Evolutionary conservation across 2,888 invertebrate species (phyloP).

Genomic region (Cinara cedri): DNA sequence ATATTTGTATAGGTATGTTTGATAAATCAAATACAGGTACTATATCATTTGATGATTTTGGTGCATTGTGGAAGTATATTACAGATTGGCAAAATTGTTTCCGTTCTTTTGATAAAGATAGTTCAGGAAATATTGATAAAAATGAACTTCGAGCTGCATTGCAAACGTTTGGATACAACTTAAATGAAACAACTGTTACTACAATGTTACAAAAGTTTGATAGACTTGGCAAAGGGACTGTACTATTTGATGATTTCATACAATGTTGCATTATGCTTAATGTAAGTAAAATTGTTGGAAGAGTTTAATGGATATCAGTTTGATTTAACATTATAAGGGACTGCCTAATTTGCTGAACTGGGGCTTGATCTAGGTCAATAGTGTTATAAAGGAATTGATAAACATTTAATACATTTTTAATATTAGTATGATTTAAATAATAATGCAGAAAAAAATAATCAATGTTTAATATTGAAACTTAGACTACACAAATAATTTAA

Average conservation of each 20-base stretch:
- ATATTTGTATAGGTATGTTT: constrained; percentile 70
- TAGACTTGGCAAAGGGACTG: constrained; percentile 83
- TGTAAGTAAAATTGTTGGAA: constrained; percentile 77
- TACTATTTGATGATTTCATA: constrained; percentile 97
- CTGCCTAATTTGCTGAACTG: no score
- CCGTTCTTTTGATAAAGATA: constrained; percentile 89
- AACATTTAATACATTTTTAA: no score
- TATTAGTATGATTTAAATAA: no score
- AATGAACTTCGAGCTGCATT: constrained; percentile 89
- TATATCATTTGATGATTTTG: constrained; percentile 97
- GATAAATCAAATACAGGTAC: no score
- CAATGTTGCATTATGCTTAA: constrained; percentile 92
- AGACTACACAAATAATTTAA: no score
- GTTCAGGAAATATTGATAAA: constrained; percentile 81
- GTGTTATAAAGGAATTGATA: no score
- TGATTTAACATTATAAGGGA: neutral
- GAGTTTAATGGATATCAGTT: neutral
- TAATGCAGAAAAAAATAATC: no score
- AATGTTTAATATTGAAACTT: no score
- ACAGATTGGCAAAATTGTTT: constrained; percentile 98
- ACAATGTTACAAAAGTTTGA: constrained; percentile 92
- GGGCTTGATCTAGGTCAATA: no score
- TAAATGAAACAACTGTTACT: constrained; percentile 82
- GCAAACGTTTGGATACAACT: constrained; percentile 84
- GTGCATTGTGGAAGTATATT: constrained; percentile 96